phyloP scores from a whole-genome alignment of 2,797 vertebrate species.

The Peromyscus eremicus region DNA sequence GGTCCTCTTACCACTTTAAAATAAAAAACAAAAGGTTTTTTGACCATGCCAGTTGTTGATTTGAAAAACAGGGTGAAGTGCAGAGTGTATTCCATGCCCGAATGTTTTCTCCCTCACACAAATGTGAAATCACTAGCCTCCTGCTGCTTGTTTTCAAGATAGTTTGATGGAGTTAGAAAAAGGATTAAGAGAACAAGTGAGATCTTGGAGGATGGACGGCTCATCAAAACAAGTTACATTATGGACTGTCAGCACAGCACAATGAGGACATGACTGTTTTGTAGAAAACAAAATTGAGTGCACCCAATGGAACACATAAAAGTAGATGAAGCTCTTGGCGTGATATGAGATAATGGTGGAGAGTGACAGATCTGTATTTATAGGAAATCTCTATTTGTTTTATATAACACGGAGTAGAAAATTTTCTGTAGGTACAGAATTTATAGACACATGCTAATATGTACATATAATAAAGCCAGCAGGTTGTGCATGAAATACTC shows the following conservation, averaged over 20 bases:
- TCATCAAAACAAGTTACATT: slow-evolving; percentile 29
- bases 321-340: background rate
- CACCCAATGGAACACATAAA: background rate
- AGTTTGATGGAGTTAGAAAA: background rate
- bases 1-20: background rate
- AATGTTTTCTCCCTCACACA: background rate
- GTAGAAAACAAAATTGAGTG: slow-evolving; percentile 27
- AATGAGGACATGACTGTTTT: background rate
- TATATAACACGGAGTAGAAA: background rate
- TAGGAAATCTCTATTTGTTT: background rate
- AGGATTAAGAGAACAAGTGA: background rate
- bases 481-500: background rate
- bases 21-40: background rate
- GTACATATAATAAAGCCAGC: background rate
- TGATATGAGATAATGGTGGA: background rate
- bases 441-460: background rate
- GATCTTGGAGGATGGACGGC: background rate
- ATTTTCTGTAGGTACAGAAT: background rate
- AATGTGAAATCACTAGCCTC: background rate
- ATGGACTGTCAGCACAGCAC: background rate
- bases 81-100: background rate
- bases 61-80: background rate
- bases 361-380: background rate
- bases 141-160: background rate
- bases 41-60: background rate